Percentiles rank a stretch among this genome's conserved stretches.
Conservation (phyloP, 2,797 vertebrate species). For the Cossypha dichroa region DNA sequence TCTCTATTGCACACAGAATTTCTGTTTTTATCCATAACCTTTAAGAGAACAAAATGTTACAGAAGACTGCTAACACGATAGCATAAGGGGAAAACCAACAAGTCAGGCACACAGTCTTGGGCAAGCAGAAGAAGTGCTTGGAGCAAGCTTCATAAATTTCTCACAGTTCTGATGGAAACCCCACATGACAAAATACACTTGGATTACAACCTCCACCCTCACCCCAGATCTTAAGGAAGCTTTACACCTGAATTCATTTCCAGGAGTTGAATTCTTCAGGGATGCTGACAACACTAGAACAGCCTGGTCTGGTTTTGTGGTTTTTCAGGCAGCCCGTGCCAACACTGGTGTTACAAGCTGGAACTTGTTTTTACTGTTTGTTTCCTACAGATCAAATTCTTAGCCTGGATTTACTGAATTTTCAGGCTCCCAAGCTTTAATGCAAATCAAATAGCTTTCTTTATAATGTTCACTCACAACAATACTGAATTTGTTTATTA, state of each 20-base stretch:
- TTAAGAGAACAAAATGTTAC: conserved; percentile 58
- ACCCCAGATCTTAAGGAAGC: conserved; percentile 8
- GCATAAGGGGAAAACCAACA: conserved; percentile 4
- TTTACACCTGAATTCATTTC: conserved; percentile 57
- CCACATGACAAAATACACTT: conserved; percentile 25
- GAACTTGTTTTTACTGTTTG: conserved; percentile 53
- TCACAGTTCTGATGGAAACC: conserved; percentile 38
- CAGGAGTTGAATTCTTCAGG: conserved; percentile 37
- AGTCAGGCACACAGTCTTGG: neutral
- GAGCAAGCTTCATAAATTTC: conserved; percentile 42
- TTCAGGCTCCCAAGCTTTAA: conserved; percentile 31
- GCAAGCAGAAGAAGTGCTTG: conserved; percentile 20
- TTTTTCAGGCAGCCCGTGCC: conserved; percentile 51
- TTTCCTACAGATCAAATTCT: conserved; percentile 62
- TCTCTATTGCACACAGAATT: conserved; percentile 37
- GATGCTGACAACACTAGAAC: conserved; percentile 20
- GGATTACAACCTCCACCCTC: neutral
- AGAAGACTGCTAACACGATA: conserved; percentile 46
- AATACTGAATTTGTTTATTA: conserved; percentile 54
- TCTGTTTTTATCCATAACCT: conserved; percentile 61
- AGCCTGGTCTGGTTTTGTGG: conserved; percentile 13
- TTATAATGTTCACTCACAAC: conserved; percentile 47
- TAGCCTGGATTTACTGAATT: conserved; percentile 36
- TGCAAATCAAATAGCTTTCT: conserved; percentile 52
- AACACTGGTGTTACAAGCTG: conserved; percentile 25